These are phyloP conservation scores for Mythimna ferrago DNA, from an alignment of 2,888 invertebrate genomes.

Conservation along the genomic window DNA sequence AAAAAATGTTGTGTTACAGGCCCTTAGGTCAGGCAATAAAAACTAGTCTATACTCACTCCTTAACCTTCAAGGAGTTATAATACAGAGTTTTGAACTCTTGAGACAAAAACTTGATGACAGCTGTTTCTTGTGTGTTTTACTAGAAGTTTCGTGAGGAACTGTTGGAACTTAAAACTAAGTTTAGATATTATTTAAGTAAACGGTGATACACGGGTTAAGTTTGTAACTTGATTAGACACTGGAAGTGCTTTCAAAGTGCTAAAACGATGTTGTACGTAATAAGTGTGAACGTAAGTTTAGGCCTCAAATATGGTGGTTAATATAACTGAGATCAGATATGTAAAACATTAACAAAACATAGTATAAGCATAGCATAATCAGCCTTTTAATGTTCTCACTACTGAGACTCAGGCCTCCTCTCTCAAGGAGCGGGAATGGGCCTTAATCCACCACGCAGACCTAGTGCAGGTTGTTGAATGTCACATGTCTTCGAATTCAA, in stretches of 20 bases:
- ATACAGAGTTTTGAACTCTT: background rate
- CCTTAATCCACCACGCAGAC: too few relatives aligned
- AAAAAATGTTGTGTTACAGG: too few relatives aligned
- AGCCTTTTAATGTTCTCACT: too few relatives aligned
- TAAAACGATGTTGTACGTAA: background rate
- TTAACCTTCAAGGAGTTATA: background rate
- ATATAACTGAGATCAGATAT: background rate
- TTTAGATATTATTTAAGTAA: background rate
- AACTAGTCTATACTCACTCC: background rate
- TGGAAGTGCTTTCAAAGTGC: background rate
- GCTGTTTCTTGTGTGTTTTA: background rate
- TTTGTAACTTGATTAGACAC: background rate
- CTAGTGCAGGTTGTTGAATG: too few relatives aligned
- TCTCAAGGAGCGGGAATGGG: too few relatives aligned
- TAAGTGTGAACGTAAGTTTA: background rate
- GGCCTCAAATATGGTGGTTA: background rate
- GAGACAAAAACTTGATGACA: slow-evolving; percentile 18
- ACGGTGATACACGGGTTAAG: background rate
- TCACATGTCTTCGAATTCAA: too few relatives aligned
- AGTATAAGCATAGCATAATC: too few relatives aligned
- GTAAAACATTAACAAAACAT: too few relatives aligned
- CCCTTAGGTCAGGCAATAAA: background rate
- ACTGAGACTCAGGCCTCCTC: too few relatives aligned
- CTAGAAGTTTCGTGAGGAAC: background rate
- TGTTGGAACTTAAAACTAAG: background rate